Base-by-base conservation (phyloP, 2,888 invertebrate species). In the Lasioglossum marginatum region DNA sequence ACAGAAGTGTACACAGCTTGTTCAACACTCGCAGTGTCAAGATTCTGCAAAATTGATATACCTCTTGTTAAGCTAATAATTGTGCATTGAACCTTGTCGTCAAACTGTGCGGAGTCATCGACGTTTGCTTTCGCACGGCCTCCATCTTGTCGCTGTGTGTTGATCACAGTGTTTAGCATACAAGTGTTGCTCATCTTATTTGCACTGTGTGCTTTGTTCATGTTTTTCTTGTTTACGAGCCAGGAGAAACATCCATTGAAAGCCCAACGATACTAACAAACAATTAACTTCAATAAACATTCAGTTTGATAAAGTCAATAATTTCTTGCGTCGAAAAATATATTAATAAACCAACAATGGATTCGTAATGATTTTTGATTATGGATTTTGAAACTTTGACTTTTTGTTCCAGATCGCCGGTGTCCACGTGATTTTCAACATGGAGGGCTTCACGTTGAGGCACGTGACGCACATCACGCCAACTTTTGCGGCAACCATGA, bases 381-480 rank as follows among this genome's bases (percentile, higher is more conserved):
- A 16, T 16, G 5, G 16, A 45, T 45, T 45, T 45, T 45, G 5
- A 4, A 45, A 45, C 16, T 45, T 4, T 16, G 16, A 45, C 16
- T 57, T 27, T 12, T 52, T 16, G 8, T 85, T 77, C 14, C 66
- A 95, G 95, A 96, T 98, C 81, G 96, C 96, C 84, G 98, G 98
- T 0, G 97, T 97, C 23, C 96, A 97, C 81, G 97, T 97, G 31
- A 96, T 98, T 66, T 95, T 98, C 77, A 97, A 98, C 93, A 96
- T 98, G 96, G 97, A 97, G 82, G 98, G 97, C 0, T 95, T 98
- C 10, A 96, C 97, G 0, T 95, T 98, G 88, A 96, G 96, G 43
- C 98, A 98, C 82, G 96, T 98, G 1, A 96, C 95, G 95, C 97
- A 98, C 92, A 97, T 98, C 93, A 97, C 97, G 0, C 98, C 98